phyloP scores from a whole-genome alignment of 2,113 vertebrate genomes.

The Proteles cristata region DNA sequence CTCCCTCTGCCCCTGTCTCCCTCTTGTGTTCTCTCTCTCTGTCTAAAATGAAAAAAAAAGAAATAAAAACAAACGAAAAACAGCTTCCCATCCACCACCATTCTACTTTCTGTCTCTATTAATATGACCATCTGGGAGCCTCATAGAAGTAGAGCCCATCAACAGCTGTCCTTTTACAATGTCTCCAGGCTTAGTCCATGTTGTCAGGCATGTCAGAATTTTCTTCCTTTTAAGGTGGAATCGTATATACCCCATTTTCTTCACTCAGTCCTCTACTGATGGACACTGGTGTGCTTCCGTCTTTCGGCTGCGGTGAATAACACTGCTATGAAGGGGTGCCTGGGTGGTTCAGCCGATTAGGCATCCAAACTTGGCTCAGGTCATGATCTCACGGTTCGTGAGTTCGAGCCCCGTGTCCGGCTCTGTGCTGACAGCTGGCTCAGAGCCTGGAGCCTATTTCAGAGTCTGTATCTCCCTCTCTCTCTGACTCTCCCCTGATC shows the following conservation, averaged over 20 bases:
- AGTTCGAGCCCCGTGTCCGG: too few species aligned
- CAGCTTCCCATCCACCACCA: background rate
- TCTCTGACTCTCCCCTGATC: too few species aligned
- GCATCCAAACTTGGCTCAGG: too few species aligned
- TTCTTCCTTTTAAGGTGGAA: background rate
- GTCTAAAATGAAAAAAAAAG: too few species aligned
- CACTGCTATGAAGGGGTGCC: background rate
- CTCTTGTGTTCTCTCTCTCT: too few species aligned
- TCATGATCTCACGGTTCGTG: too few species aligned
- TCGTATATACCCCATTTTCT: background rate
- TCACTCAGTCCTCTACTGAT: background rate
- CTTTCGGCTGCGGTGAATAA: background rate
- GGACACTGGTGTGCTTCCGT: background rate
- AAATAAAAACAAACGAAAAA: too few species aligned
- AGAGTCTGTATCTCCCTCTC: too few species aligned
- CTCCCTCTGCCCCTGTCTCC: too few species aligned
- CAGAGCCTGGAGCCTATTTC: too few species aligned
- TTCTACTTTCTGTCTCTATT: background rate
- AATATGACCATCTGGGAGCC: background rate
- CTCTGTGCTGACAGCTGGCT: too few species aligned
- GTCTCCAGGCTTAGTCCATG: background rate
- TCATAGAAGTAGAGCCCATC: background rate
- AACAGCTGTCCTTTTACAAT: background rate
- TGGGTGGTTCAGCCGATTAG: too few species aligned
- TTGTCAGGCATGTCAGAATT: background rate